Evolutionary conservation across 1,140 invertebrate species (phyloP).

Genomic region (Daktulosphaira vitifoliae): DNA sequence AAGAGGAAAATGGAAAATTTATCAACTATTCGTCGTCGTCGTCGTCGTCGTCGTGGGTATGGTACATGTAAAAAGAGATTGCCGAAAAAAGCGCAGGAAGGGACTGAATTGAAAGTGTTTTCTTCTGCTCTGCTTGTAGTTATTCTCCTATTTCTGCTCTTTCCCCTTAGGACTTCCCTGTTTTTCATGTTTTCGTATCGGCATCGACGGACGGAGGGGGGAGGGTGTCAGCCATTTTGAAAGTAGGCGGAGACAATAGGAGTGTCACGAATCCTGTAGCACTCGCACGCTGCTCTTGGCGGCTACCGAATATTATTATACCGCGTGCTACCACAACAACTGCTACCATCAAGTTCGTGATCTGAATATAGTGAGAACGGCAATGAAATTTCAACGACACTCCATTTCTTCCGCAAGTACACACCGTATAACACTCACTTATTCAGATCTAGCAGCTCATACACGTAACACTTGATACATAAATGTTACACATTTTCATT

Average conservation of each 20-base stretch:
- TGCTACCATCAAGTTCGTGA: background rate
- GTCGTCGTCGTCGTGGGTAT: background rate
- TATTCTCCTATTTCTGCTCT: background rate
- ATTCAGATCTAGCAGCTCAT: no score
- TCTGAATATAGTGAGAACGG: no score
- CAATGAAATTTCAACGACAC: no score
- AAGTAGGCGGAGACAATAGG: slow-evolving; percentile 22
- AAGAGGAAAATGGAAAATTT: slow-evolving; percentile 4
- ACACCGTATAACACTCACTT: no score
- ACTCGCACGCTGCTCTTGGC: background rate
- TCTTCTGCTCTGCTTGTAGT: background rate
- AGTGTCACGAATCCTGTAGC: slow-evolving; percentile 24
- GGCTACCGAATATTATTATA: slow-evolving; percentile 17
- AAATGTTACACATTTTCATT: no score
- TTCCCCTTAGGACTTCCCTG: background rate
- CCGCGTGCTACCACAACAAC: background rate
- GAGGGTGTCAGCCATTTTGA: slow-evolving; percentile 24
- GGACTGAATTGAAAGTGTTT: slow-evolving; percentile 12
- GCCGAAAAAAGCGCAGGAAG: background rate
- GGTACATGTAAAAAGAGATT: background rate
- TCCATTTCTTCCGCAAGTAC: no score
- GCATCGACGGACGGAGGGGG: background rate
- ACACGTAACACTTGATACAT: no score
- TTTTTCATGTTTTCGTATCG: background rate
- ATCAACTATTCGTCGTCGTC: slow-evolving; percentile 24